Percentiles rank a stretch among this genome's conserved stretches.
Conservation (phyloP, 1,140 invertebrate species). For the Gryllus bimaculatus region DNA sequence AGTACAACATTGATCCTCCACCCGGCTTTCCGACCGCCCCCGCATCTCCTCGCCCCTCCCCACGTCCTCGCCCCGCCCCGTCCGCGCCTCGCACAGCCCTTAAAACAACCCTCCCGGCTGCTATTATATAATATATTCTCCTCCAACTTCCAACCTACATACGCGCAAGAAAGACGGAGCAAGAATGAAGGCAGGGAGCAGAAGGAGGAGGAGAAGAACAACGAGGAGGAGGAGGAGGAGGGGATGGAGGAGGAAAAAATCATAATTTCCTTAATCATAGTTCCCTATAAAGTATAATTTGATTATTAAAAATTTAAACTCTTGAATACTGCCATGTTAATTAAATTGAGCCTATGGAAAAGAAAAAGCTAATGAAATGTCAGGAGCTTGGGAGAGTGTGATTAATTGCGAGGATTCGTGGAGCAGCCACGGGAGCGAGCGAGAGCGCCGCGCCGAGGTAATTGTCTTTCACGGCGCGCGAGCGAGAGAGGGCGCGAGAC, state of each 20-base stretch:
- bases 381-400: conserved; percentile 18
- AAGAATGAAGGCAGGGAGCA: conserved; percentile 10
- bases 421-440: conserved; percentile 14
- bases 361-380: conserved; percentile 22
- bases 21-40: not conserved
- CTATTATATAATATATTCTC: conserved; percentile 16
- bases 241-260: conserved; percentile 15
- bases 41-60: not conserved
- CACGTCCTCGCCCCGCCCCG: not conserved
- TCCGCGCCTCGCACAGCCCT: not conserved
- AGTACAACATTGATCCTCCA: conserved; percentile 15
- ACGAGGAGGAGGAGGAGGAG: not conserved
- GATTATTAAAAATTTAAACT: conserved; percentile 23
- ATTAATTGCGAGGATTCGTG: conserved; percentile 22
- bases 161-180: conserved; percentile 3
- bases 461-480: conserved; percentile 14
- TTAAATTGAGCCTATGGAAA: conserved; percentile 20
- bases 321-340: conserved; percentile 22
- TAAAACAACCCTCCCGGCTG: not conserved
- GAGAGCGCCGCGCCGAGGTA: conserved; percentile 11
- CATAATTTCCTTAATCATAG: conserved; percentile 23
- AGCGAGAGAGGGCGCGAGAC: conserved; percentile 7
- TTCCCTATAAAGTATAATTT: conserved; percentile 22
- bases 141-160: conserved; percentile 12
- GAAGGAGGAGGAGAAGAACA: not conserved